Percentiles rank a stretch among this genome's conserved stretches.
phyloP scores from a whole-genome alignment of 2,888 invertebrate genomes.

The Drosophila anomelani region DNA sequence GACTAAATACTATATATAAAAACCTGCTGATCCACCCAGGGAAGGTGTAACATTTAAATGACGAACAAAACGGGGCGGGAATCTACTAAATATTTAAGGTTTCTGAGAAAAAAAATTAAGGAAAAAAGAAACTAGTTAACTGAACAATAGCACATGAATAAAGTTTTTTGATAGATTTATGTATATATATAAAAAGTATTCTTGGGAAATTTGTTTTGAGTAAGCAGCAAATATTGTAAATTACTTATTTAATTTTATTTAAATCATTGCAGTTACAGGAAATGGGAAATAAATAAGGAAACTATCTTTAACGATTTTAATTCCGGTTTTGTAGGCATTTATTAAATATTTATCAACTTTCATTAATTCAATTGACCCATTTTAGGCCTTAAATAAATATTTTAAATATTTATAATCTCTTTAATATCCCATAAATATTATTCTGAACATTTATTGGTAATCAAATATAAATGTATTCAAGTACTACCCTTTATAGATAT shows the following conservation, averaged over 20 bases:
- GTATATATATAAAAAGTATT: slow-evolving; percentile 1
- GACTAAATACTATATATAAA: slow-evolving; percentile 2
- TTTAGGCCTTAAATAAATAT: background rate
- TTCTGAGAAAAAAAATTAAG: slow-evolving; percentile 11
- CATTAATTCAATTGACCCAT: background rate
- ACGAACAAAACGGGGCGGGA: slow-evolving; percentile 21
- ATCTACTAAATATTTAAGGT: slow-evolving; percentile 15
- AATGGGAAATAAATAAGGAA: background rate
- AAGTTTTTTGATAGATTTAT: slow-evolving; percentile 5
- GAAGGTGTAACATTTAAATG: slow-evolving; percentile 42
- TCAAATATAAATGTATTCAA: background rate
- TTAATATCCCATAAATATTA: background rate
- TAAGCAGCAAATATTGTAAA: background rate
- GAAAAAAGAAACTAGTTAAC: slow-evolving; percentile 21
- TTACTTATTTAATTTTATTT: background rate
- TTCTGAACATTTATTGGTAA: background rate
- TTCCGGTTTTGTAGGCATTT: background rate
- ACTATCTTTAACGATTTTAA: no score
- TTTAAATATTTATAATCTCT: background rate
- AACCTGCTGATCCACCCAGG: slow-evolving; percentile 33
- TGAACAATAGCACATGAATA: slow-evolving; percentile 15
- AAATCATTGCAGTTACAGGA: background rate
- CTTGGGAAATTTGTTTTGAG: background rate
- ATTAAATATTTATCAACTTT: no score
- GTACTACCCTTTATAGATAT: background rate